Percentiles rank a stretch among this genome's conserved stretches.
Conservation (phyloP, 2,113 vertebrate species). For the Climacteris rufus region DNA sequence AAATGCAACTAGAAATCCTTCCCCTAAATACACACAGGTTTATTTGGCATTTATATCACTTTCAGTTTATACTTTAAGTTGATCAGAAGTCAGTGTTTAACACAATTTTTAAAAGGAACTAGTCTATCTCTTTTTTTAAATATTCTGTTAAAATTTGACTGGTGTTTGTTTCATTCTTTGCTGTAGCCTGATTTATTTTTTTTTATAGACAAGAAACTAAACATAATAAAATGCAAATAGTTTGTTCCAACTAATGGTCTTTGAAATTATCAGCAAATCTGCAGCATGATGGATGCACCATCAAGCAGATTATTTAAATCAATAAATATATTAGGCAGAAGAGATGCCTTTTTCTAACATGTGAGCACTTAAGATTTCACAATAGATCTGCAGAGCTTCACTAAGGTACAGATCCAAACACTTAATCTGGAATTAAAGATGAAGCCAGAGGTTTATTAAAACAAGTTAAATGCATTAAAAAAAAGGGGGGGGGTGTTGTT, state of each 20-base stretch:
- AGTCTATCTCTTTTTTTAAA: not conserved
- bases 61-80: not conserved
- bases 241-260: not conserved
- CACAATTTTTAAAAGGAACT: not conserved
- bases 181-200: not conserved
- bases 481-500: rapidly evolving
- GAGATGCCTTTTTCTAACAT: not conserved
- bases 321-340: not conserved
- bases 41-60: not conserved
- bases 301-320: not conserved
- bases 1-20: not conserved
- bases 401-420: not conserved
- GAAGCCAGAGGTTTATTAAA: not conserved
- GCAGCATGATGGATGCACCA: not conserved
- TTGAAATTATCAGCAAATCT: not conserved
- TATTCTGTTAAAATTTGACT: not conserved
- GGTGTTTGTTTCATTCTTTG: not conserved
- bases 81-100: not conserved
- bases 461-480: not conserved
- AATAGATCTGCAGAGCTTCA: not conserved
- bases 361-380: not conserved
- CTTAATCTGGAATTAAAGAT: not conserved
- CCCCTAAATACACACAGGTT: not conserved
- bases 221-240: not conserved
- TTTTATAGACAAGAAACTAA: not conserved